Percentiles rank a stretch among this genome's conserved stretches.
Conservation (phyloP, 92 coral and sea anemone species). For the Palythoa caribaeorum region DNA sequence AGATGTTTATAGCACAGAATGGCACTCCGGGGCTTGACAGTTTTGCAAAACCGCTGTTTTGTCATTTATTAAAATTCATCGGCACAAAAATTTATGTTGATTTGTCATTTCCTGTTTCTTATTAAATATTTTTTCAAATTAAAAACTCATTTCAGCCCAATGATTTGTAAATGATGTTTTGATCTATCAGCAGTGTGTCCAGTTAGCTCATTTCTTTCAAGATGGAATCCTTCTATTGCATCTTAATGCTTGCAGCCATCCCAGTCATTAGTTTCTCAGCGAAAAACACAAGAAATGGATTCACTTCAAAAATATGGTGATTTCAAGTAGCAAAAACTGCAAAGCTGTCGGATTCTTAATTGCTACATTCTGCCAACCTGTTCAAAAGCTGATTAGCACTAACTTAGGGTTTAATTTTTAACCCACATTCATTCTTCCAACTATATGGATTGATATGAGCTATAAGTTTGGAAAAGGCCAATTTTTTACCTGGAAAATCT, state of each 20-base stretch:
- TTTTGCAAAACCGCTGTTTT: not conserved
- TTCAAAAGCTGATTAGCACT: too few relatives aligned
- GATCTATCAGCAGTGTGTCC: not conserved
- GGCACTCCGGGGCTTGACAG: slow-evolving; percentile 1
- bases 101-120: not conserved
- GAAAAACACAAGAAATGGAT: not conserved
- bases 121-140: not conserved
- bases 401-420: too few relatives aligned
- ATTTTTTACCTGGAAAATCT: too few relatives aligned
- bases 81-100: not conserved
- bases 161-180: not conserved
- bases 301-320: not conserved
- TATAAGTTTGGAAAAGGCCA: too few relatives aligned
- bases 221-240: slow-evolving; percentile 7
- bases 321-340: not conserved
- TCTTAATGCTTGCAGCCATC: not conserved
- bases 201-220: not conserved
- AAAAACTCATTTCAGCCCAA: too few relatives aligned
- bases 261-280: not conserved
- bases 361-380: too few relatives aligned
- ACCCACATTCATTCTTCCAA: too few relatives aligned
- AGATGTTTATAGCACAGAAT: not conserved
- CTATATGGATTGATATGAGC: too few relatives aligned
- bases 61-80: not conserved
- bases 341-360: not conserved